Evolutionary conservation across 2,797 vertebrate species (phyloP), one percentile per base, ranked within the genome.

Genomic region (Borostomias antarcticus): DNA sequence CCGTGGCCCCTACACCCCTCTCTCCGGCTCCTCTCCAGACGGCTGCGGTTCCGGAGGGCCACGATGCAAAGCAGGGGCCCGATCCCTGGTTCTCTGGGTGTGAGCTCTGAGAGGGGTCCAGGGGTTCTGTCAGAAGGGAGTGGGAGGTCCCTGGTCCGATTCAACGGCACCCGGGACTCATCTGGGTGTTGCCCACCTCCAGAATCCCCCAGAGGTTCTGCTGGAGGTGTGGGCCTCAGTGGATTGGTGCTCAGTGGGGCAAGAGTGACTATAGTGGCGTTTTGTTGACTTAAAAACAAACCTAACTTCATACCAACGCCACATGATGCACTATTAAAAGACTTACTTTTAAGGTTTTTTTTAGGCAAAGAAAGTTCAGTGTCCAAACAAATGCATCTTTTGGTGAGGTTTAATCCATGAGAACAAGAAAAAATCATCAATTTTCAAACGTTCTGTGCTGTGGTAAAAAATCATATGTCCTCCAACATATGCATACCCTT

Each of bases 11-110:
- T 5, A 17, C 9, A 2, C n/a, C 3, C 32, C 6, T 32, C 17
- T 9, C 2, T 19, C 15, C 1, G 13, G 11, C 52, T 11, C 28
- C 32, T 1, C 30, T 73, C 56, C 50, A 64, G 45, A 48, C 53
- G 66, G 43, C 43, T 43, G 11, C 10, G 15, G 61, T 60, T 72
- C 13, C 15, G 6, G 54, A 73, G 59, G 21, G 53, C 45, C 35
- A 4, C 3, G 29, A 70, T 52, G 33, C 8, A 40, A 10, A 9
- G 53, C 17, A 57, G 43, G 52, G 30, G 63, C 13, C 29, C 47
- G 53, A 26, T 53, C 37, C 56, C 29, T 19, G 17, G 40, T 61
- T 61, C 37, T 61, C 37, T 15, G 5, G 29, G 23, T 19, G 25
- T 2, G 17, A 25, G 15, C 21, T 15, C 23, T 17, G 25, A 47